phyloP scores from a whole-genome alignment of 2,888 invertebrate genomes.

The Zonitis immaculata region DNA sequence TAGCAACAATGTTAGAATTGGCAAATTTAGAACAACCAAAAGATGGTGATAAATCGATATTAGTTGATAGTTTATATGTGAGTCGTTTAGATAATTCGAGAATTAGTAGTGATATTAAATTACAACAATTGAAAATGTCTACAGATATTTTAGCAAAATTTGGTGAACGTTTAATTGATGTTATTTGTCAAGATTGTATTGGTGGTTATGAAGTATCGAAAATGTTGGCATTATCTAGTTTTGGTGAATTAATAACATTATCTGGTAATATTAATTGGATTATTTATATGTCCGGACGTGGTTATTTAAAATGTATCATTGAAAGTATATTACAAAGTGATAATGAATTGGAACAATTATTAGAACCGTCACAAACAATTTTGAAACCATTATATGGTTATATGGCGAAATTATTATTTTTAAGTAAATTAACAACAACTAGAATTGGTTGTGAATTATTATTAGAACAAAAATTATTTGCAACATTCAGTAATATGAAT shows the following conservation, averaged over 20 bases:
- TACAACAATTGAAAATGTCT: slow-evolving; percentile 34
- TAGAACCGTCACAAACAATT: slow-evolving; percentile 57
- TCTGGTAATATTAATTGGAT: slow-evolving; percentile 67
- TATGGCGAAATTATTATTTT: slow-evolving; percentile 79
- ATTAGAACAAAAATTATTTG: slow-evolving; percentile 57
- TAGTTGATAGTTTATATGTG: slow-evolving; percentile 54
- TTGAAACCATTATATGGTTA: slow-evolving; percentile 78
- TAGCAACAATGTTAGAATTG: slow-evolving; percentile 76
- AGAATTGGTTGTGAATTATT: slow-evolving; percentile 63
- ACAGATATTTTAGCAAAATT: slow-evolving; percentile 65
- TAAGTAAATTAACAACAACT: slow-evolving; percentile 65
- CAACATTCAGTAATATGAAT: slow-evolving; percentile 62
- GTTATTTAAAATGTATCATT: slow-evolving; percentile 78
- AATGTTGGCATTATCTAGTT: slow-evolving; percentile 79
- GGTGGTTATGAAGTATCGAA: slow-evolving; percentile 86
- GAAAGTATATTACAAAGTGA: slow-evolving; percentile 76
- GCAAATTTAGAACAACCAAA: slow-evolving; percentile 49
- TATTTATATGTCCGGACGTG: slow-evolving; percentile 57
- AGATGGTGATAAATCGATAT: slow-evolving; percentile 25
- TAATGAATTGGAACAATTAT: slow-evolving; percentile 59
- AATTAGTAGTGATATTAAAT: slow-evolving; percentile 18
- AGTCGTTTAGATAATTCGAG: slow-evolving; percentile 61
- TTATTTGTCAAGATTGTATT: slow-evolving; percentile 79
- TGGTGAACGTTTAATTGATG: slow-evolving; percentile 76
- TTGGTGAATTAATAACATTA: slow-evolving; percentile 72